Conservation (phyloP, 2,888 invertebrate genomes). For the Creontiades dilutus region DNA sequence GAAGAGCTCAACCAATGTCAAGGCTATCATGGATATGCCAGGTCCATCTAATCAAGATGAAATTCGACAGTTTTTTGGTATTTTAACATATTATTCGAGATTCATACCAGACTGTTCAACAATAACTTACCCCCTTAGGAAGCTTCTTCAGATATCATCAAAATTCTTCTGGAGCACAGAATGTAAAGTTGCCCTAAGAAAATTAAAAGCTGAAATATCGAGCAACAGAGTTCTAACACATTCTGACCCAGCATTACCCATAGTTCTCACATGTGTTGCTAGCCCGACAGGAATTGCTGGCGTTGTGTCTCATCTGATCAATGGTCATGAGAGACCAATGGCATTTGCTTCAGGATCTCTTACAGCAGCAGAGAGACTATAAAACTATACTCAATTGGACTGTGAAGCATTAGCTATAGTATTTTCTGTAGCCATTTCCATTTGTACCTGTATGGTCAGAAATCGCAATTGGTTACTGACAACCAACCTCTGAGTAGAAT, state of each 20-base stretch:
- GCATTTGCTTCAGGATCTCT: conserved; percentile 75
- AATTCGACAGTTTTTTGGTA: conserved; percentile 57
- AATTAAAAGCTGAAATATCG: neutral
- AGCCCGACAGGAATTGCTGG: conserved; percentile 68
- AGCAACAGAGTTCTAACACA: conserved; percentile 53
- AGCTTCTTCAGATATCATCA: neutral
- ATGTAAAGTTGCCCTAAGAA: conserved; percentile 71
- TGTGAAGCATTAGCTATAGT: conserved; percentile 36
- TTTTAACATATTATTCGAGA: conserved; percentile 51
- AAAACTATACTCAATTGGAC: conserved; percentile 50
- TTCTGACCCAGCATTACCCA: conserved; percentile 72
- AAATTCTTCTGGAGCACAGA: neutral
- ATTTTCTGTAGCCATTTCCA: conserved; percentile 67
- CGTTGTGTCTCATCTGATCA: conserved; percentile 68
- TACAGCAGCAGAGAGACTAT: conserved; percentile 69
- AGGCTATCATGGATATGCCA: conserved; percentile 69
- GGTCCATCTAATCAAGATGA: conserved; percentile 66
- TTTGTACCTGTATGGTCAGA: conserved; percentile 14
- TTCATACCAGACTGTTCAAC: conserved; percentile 54
- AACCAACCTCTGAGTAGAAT: conserved; percentile 65
- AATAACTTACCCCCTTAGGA: conserved; percentile 8
- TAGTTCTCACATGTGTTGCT: neutral
- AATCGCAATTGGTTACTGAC: conserved; percentile 67
- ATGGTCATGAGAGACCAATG: conserved; percentile 55
- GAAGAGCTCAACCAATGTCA: conserved; percentile 27